Evolutionary conservation across 1,140 invertebrate genomes (phyloP).

Genomic region (Hycleus cichorii): DNA sequence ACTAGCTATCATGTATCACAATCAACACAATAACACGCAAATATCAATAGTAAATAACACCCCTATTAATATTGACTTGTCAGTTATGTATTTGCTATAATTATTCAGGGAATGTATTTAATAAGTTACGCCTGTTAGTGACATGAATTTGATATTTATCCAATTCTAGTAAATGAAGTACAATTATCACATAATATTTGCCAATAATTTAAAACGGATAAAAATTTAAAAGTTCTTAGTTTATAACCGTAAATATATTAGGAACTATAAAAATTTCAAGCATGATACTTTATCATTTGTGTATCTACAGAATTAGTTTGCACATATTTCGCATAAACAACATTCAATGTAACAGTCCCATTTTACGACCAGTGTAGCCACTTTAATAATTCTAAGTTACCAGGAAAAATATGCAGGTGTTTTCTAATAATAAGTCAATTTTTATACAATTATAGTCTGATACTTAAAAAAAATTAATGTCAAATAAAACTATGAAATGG

Average conservation of each 20-base stretch:
- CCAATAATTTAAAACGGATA: no score
- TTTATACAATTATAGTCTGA: no score
- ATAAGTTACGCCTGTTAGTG: no score
- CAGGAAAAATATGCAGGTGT: no score
- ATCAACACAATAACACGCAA: slow-evolving; percentile 1
- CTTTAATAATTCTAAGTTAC: no score
- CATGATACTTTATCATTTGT: slow-evolving; percentile 1
- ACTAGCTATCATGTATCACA: slow-evolving; percentile 1
- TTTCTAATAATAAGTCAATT: no score
- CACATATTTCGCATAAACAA: slow-evolving; percentile 12
- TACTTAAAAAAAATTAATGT: no score
- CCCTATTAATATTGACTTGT: background rate
- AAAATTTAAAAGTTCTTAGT: background rate
- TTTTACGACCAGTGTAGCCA: slow-evolving; percentile 14
- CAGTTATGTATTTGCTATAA: background rate
- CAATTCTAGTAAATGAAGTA: background rate
- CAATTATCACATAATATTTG: background rate
- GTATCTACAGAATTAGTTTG: slow-evolving; percentile 9
- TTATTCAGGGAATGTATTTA: background rate
- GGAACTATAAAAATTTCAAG: slow-evolving; percentile 2
- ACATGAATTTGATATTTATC: no score
- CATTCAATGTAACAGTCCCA: slow-evolving; percentile 11
- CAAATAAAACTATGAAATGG: no score
- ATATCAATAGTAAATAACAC: background rate
- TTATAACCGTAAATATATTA: slow-evolving; percentile 4